phyloP scores from a whole-genome alignment of 1,140 invertebrate genomes.

The Calephelis virginiensis region DNA sequence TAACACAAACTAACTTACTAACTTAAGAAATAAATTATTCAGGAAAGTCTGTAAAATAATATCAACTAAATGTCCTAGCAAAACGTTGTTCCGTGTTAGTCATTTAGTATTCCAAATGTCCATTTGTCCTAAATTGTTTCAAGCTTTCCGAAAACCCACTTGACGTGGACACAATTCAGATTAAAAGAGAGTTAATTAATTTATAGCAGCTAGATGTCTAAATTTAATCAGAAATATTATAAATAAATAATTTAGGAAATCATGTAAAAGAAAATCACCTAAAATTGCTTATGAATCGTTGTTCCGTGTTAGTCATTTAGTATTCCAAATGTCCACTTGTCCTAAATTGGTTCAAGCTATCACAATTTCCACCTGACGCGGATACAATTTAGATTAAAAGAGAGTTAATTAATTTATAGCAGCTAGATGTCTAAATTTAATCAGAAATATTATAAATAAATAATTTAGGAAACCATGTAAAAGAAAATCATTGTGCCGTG shows the following conservation, averaged over 20 bases:
- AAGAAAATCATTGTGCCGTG: background rate
- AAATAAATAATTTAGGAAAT: background rate
- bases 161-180: conserved; percentile 49
- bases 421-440: conserved; percentile 64
- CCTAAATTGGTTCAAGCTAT: conserved; percentile 44
- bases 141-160: conserved; percentile 51
- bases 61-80: background rate
- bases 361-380: conserved; percentile 50
- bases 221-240: conserved; percentile 25
- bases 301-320: conserved; percentile 35
- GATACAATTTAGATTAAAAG: conserved; percentile 55
- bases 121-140: conserved; percentile 46
- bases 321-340: conserved; percentile 50
- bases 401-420: conserved; percentile 70
- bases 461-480: too few relatives aligned
- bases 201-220: conserved; percentile 67
- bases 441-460: too few relatives aligned
- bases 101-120: conserved; percentile 45
- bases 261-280: background rate
- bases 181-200: conserved; percentile 68
- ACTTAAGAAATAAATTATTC: background rate
- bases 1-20: too few relatives aligned
- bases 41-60: background rate
- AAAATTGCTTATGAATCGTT: background rate
- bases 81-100: conserved; percentile 28